Conservation (phyloP, 1,140 invertebrate genomes). For the Hydropsyche tenuis region DNA sequence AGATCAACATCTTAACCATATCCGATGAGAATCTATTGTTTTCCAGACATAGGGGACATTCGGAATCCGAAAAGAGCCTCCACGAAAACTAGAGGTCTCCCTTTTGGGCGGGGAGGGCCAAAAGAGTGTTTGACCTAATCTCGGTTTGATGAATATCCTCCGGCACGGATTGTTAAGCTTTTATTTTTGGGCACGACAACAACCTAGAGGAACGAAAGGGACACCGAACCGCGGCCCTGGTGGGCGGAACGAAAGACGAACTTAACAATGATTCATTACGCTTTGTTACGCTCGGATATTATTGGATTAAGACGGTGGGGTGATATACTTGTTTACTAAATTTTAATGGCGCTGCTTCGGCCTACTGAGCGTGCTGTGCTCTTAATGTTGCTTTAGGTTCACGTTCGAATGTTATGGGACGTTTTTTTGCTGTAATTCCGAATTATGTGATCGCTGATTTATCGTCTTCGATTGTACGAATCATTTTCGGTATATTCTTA, state of each 20-base stretch:
- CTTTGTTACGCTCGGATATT: constrained; percentile 31
- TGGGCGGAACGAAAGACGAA: constrained; percentile 13
- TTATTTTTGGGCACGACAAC: constrained; percentile 9
- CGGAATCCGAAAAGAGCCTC: too few relatives aligned
- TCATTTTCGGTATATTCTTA: too few relatives aligned
- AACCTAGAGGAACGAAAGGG: background rate
- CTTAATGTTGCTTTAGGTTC: background rate
- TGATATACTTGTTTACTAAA: constrained; percentile 35
- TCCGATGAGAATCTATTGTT: constrained; percentile 22
- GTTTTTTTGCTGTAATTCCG: too few relatives aligned
- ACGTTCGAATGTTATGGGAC: too few relatives aligned
- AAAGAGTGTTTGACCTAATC: constrained; percentile 3
- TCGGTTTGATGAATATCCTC: constrained; percentile 37
- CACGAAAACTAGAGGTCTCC: too few relatives aligned
- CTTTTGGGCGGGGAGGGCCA: background rate
- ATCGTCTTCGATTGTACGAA: too few relatives aligned
- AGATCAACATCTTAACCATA: background rate
- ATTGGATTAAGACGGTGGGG: constrained; percentile 25
- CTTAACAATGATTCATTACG: constrained; percentile 41
- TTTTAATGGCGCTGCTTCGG: constrained; percentile 24
- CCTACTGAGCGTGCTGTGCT: background rate
- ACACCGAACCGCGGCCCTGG: background rate
- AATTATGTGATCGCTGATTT: too few relatives aligned
- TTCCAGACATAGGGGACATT: constrained; percentile 7
- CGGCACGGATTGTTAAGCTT: constrained; percentile 42